Evolutionary conservation across 2,797 vertebrate genomes (phyloP).

Genomic region (Crenichthys baileyi): DNA sequence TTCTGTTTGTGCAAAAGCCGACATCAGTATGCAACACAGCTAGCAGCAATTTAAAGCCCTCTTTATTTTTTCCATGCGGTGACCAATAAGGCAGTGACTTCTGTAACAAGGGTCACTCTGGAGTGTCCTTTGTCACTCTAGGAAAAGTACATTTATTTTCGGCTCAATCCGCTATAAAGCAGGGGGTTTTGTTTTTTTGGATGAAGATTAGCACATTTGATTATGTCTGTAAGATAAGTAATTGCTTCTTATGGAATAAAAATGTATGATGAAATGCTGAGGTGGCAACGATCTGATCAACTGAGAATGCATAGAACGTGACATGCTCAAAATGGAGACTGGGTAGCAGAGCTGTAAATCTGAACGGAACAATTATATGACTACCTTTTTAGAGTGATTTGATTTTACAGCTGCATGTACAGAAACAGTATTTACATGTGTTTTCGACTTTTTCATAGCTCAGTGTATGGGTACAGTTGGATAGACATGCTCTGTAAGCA

Average conservation of each 20-base stretch:
- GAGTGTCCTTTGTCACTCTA: background rate
- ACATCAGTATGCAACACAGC: background rate
- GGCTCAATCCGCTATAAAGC: no score
- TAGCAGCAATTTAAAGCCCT: background rate
- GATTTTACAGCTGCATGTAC: background rate
- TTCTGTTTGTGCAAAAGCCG: background rate
- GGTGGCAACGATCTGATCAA: background rate
- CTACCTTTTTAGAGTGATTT: no score
- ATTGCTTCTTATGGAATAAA: background rate
- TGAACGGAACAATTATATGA: background rate
- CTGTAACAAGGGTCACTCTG: background rate
- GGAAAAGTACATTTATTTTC: background rate
- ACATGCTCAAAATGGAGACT: background rate
- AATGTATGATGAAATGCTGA: background rate
- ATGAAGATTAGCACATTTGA: background rate
- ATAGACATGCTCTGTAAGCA: background rate
- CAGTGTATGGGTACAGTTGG: background rate
- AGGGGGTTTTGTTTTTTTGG: no score
- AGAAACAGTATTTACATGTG: background rate
- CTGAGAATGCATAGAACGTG: background rate
- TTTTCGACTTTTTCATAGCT: background rate
- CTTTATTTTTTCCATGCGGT: no score
- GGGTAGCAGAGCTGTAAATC: background rate
- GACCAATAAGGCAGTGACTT: background rate
- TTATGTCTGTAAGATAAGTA: background rate